These are phyloP conservation scores for Pipra filicauda DNA, from an alignment of 2,113 vertebrate species.

Conservation along the genomic window DNA sequence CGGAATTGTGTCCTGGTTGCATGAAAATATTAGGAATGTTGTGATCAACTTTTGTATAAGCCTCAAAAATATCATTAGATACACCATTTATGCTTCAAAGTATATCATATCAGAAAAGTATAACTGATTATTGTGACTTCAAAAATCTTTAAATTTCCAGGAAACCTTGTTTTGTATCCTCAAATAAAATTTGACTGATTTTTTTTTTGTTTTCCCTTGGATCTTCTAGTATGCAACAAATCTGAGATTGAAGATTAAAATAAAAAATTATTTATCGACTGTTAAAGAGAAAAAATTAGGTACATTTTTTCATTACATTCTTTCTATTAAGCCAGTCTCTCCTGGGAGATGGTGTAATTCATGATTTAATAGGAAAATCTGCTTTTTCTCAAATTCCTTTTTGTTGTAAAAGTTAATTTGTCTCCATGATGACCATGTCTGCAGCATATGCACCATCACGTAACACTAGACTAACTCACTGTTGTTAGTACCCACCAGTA, in stretches of 20 bases:
- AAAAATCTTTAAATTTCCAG: background rate
- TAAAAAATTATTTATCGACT: background rate
- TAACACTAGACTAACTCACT: background rate
- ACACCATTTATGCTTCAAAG: background rate
- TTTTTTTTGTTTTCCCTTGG: background rate
- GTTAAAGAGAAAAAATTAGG: background rate
- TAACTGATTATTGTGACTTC: background rate
- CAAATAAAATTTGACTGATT: background rate
- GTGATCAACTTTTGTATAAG: constrained; percentile 2
- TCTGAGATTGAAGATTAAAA: background rate
- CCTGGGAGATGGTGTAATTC: background rate
- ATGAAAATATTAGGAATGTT: background rate
- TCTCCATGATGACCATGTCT: background rate
- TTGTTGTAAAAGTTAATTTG: background rate
- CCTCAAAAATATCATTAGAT: background rate
- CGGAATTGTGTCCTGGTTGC: background rate
- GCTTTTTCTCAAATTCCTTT: background rate
- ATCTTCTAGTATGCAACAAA: background rate
- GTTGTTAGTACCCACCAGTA: background rate
- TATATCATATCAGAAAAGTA: background rate
- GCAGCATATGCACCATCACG: background rate
- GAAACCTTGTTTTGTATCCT: background rate
- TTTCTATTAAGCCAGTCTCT: background rate
- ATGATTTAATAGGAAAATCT: background rate
- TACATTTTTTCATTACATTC: background rate